Evolutionary conservation across 2,888 invertebrate genomes (phyloP).

Genomic region (Melanchra persicariae): DNA sequence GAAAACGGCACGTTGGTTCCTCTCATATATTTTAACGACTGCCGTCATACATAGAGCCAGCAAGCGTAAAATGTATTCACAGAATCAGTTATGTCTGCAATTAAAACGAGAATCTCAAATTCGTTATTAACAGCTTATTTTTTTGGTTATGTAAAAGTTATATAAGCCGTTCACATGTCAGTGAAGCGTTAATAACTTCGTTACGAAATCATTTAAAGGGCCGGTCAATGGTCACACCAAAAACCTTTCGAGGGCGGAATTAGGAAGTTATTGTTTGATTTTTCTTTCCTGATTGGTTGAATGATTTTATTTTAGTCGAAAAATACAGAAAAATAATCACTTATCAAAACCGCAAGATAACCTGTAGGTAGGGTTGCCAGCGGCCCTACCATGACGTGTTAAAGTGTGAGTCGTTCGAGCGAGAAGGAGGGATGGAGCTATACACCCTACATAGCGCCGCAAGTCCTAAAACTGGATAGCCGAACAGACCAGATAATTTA

Average conservation of each 20-base stretch:
- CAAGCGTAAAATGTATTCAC: constrained; percentile 48
- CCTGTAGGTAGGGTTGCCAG: too few relatives aligned
- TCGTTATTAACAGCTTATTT: constrained; percentile 2
- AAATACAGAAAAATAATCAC: too few relatives aligned
- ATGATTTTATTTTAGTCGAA: too few relatives aligned
- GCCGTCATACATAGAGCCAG: constrained; percentile 9
- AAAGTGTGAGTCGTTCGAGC: too few relatives aligned
- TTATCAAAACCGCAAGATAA: too few relatives aligned
- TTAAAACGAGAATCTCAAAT: constrained; percentile 24
- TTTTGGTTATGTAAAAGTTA: constrained; percentile 25
- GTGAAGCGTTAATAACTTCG: not conserved
- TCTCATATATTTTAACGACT: constrained; percentile 31
- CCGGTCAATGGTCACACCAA: too few relatives aligned
- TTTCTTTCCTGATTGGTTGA: not conserved
- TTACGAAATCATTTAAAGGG: constrained; percentile 10
- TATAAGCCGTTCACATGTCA: constrained; percentile 2
- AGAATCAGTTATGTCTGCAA: constrained; percentile 13
- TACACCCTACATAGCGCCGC: too few relatives aligned
- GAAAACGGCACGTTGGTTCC: not conserved
- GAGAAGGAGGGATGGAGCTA: too few relatives aligned
- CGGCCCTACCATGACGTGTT: too few relatives aligned
- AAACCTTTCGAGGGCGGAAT: not conserved
- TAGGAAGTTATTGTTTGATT: not conserved
- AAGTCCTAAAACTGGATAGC: too few relatives aligned
- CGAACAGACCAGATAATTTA: too few relatives aligned